Percentiles rank a stretch among this genome's conserved stretches.
Conservation (phyloP, 2,113 vertebrate genomes). For the Thamnophis sirtalis region DNA sequence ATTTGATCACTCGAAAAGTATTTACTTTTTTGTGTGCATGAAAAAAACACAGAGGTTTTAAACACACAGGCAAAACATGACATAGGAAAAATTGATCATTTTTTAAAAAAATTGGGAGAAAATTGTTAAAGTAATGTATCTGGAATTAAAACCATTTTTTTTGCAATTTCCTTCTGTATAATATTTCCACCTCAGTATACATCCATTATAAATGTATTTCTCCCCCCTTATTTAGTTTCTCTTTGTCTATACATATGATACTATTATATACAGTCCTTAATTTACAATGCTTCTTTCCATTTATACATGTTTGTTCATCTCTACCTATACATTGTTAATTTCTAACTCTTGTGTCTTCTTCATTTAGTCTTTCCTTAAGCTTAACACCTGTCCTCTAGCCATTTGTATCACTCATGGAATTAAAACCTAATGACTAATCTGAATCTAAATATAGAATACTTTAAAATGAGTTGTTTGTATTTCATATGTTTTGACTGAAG, state of each 20-base stretch:
- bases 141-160: background rate
- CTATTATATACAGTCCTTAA: too few relatives aligned
- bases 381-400: too few relatives aligned
- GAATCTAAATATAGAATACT: background rate
- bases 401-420: background rate
- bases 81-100: background rate
- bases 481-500: background rate
- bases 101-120: background rate
- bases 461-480: background rate
- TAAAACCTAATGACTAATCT: background rate
- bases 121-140: background rate
- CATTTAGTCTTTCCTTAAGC: too few relatives aligned
- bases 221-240: too few relatives aligned
- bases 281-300: too few relatives aligned
- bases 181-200: too few relatives aligned
- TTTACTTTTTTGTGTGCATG: background rate
- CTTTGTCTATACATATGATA: too few relatives aligned
- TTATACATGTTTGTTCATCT: too few relatives aligned
- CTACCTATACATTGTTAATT: too few relatives aligned
- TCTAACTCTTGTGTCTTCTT: too few relatives aligned
- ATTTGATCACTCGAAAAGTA: background rate
- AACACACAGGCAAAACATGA: background rate
- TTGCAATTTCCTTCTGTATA: too few relatives aligned
- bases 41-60: background rate
- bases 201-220: too few relatives aligned